Evolutionary conservation across 2,888 invertebrate species (phyloP).

Genomic region (Pycnomerus fuliginosus): DNA sequence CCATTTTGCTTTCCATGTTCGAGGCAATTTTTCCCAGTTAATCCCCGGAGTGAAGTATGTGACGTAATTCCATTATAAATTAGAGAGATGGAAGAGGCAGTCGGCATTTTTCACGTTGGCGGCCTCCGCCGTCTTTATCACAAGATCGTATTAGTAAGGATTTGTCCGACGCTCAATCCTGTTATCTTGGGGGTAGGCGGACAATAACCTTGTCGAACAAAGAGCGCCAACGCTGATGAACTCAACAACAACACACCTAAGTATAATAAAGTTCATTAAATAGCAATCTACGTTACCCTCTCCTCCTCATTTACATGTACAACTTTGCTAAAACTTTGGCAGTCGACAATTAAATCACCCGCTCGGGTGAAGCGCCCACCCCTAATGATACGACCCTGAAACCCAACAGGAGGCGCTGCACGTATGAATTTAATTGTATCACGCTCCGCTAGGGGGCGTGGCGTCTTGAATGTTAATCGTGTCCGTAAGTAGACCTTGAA

Average conservation of each 20-base stretch:
- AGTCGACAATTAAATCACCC: conserved; percentile 22
- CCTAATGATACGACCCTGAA: conserved; percentile 17
- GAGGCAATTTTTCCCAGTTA: no score
- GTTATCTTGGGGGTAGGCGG: no score
- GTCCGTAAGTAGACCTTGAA: no score
- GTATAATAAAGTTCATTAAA: conserved; percentile 26
- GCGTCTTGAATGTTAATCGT: conserved; percentile 21
- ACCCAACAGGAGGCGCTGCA: conserved; percentile 26
- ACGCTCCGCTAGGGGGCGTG: conserved; percentile 36
- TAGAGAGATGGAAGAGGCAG: conserved; percentile 9
- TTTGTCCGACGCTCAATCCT: no score
- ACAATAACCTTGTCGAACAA: no score
- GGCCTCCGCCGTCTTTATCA: conserved; percentile 4
- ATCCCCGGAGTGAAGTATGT: conserved; percentile 7
- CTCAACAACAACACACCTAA: conserved; percentile 23
- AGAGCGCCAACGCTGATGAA: no score
- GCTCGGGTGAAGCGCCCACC: conserved; percentile 14
- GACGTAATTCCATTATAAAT: conserved; percentile 17
- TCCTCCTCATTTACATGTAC: conserved; percentile 23
- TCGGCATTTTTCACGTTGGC: conserved; percentile 11
- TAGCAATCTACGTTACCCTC: conserved; percentile 21
- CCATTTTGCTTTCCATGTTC: no score
- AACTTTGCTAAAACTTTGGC: conserved; percentile 20
- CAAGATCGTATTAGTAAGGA: conserved; percentile 4
- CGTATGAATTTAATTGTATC: conserved; percentile 49